Evolutionary conservation across 2,888 invertebrate species (phyloP).

Genomic region (Sisyra terminalis): DNA sequence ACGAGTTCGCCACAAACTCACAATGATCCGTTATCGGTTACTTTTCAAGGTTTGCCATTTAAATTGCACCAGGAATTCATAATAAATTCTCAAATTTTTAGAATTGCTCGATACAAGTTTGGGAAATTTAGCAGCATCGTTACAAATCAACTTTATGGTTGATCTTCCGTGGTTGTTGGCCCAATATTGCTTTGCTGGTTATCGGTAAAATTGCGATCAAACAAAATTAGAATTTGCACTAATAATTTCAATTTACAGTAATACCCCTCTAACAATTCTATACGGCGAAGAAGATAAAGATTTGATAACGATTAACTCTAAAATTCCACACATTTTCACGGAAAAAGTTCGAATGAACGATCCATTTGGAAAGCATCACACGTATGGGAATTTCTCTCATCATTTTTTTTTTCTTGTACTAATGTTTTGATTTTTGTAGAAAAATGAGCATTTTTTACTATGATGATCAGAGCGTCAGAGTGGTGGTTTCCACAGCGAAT

Average conservation of each 20-base stretch:
- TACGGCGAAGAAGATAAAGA: conserved; percentile 58
- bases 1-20: conserved; percentile 45
- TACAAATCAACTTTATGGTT: conserved; percentile 91
- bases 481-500: conserved; percentile 86
- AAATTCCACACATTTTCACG: conserved; percentile 43
- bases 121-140: conserved; percentile 52
- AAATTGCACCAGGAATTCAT: conserved; percentile 2
- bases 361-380: conserved; percentile 75
- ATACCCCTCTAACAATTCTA: conserved; percentile 53
- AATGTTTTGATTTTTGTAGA: conserved; percentile 25
- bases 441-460: conserved; percentile 83
- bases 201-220: conserved; percentile 32
- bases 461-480: conserved; percentile 60
- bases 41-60: conserved; percentile 39
- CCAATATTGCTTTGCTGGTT: conserved; percentile 65
- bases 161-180: conserved; percentile 78
- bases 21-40: conserved; percentile 44
- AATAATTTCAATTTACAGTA: too few species aligned
- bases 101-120: conserved; percentile 66
- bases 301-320: conserved; percentile 29
- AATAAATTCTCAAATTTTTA: conserved; percentile 16
- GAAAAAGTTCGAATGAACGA: conserved; percentile 55
- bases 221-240: neutral
- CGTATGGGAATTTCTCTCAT: conserved; percentile 34
- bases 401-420: conserved; percentile 4